These are phyloP conservation scores for Clarias gariepinus DNA, from an alignment of 2,113 vertebrate genomes.

Conservation along the genomic window DNA sequence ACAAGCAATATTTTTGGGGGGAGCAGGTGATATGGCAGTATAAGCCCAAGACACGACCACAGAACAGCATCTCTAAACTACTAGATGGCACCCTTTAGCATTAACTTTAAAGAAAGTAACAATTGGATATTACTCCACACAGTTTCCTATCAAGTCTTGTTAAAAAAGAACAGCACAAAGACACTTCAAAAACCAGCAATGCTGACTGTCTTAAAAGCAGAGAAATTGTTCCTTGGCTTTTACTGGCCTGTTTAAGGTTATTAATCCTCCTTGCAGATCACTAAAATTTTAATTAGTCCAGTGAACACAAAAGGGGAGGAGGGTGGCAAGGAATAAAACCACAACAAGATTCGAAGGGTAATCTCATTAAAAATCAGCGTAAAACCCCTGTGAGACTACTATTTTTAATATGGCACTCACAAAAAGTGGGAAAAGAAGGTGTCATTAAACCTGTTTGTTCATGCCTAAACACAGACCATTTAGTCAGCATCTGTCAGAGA, in stretches of 20 bases:
- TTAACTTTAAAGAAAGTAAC: slow-evolving; percentile 61
- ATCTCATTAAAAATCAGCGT: slow-evolving; percentile 43
- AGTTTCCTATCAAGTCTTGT: slow-evolving; percentile 61
- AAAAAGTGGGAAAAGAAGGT: background rate
- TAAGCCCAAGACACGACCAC: slow-evolving; percentile 34
- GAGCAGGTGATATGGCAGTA: slow-evolving; percentile 31
- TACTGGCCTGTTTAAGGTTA: slow-evolving; percentile 58
- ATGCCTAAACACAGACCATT: background rate
- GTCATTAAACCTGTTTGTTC: background rate
- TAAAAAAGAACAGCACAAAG: slow-evolving; percentile 58
- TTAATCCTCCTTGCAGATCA: slow-evolving; percentile 60
- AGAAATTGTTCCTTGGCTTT: slow-evolving; percentile 53
- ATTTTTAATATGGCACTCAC: background rate
- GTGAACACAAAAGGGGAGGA: slow-evolving; percentile 39
- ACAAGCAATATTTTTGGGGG: slow-evolving; percentile 35
- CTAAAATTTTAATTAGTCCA: slow-evolving; percentile 61
- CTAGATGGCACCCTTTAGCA: slow-evolving; percentile 37
- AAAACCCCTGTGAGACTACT: background rate
- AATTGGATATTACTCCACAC: slow-evolving; percentile 35
- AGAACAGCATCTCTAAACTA: background rate
- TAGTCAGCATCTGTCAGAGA: background rate
- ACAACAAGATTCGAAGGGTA: slow-evolving; percentile 48
- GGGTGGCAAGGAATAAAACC: slow-evolving; percentile 36
- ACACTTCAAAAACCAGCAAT: slow-evolving; percentile 59
- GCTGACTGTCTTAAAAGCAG: slow-evolving; percentile 55